Evolutionary conservation across 2,888 invertebrate genomes (phyloP), one percentile per base, ranked within the genome.

Genomic region (Rhingia rostrata): DNA sequence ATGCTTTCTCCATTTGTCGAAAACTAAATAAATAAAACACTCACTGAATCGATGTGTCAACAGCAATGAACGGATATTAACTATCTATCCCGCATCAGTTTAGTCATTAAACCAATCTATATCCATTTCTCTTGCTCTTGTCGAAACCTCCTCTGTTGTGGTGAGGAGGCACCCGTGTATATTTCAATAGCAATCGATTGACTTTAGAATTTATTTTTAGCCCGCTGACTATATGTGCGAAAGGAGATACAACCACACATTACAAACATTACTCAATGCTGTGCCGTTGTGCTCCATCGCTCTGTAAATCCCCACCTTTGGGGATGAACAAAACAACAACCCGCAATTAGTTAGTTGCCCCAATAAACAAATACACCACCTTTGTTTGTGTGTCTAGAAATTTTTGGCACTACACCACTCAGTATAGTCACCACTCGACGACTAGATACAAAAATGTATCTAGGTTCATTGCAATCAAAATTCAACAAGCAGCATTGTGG

Each of bases 241-340:
- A 53, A 53, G 22, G 22, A 41, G 30, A 37, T 60, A 69, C 69
- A 77, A 78, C 56, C 37, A 22, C 37, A 22, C 56, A 78, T 58
- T 64, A 63, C 63, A 70, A 70, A 63, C 56, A 78, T 63, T 78
- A 64, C 70, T 78, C 63, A 61, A 69, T 78, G 78, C 63, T 69
- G 78, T 78, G 69, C 67, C 14, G 63, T 51, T 7, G 32, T 43
- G 30, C 30, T 30, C 32, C 14, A 22, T 47, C 32, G 14, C 49
- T 41, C 22, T 51, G 30, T 35, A 37, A 3, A 41, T 45, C 35
- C 41, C 49, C 58, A 49, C 14, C 56, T 45, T 14, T 49, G 45
- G 49, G 9, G 60, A 37, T 67, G 75, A 67, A 54, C 35, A 77
- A 61, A 67, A 77, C 60, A 60, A 72, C 49, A 61, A 60, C 10